Conservation (phyloP, 2,113 vertebrate genomes). For the Pedetes capensis region DNA sequence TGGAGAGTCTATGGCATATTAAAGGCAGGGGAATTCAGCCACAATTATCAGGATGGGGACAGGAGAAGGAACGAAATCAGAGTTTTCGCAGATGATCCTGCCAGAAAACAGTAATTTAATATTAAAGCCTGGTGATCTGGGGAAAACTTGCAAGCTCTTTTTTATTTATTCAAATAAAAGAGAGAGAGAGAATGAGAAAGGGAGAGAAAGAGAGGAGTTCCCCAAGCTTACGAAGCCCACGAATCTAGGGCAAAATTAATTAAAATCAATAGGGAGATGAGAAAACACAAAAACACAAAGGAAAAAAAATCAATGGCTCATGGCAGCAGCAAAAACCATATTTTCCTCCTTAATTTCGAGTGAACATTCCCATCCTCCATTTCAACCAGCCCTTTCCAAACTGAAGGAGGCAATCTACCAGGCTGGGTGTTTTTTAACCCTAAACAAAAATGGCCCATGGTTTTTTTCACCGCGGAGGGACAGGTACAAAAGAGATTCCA, state of each 20-base stretch:
- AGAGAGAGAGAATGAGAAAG: too few species aligned
- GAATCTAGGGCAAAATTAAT: slow-evolving; percentile 63
- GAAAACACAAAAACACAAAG: slow-evolving; percentile 42
- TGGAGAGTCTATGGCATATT: slow-evolving; percentile 87
- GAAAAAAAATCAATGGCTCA: not conserved
- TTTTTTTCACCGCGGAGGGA: not conserved
- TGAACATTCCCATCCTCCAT: slow-evolving; percentile 42
- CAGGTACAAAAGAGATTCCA: not conserved
- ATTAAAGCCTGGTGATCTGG: slow-evolving; percentile 74
- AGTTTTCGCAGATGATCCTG: slow-evolving; percentile 80
- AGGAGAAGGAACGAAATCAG: slow-evolving; percentile 82
- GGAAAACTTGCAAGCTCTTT: slow-evolving; percentile 67
- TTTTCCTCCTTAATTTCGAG: slow-evolving; percentile 68
- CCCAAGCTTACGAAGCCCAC: slow-evolving; percentile 42
- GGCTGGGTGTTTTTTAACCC: not conserved
- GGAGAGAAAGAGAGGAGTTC: too few species aligned
- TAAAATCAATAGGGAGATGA: slow-evolving; percentile 33
- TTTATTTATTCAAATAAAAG: slow-evolving; percentile 77
- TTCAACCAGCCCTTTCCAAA: not conserved
- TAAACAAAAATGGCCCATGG: not conserved
- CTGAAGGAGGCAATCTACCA: not conserved
- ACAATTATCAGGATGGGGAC: slow-evolving; percentile 83
- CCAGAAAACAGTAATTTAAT: slow-evolving; percentile 82
- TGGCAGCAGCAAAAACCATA: not conserved
- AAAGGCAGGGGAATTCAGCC: slow-evolving; percentile 86